Evolutionary conservation across 2,113 vertebrate species (phyloP), one percentile per base, ranked within the genome.

Genomic region (Ptyas mucosa): DNA sequence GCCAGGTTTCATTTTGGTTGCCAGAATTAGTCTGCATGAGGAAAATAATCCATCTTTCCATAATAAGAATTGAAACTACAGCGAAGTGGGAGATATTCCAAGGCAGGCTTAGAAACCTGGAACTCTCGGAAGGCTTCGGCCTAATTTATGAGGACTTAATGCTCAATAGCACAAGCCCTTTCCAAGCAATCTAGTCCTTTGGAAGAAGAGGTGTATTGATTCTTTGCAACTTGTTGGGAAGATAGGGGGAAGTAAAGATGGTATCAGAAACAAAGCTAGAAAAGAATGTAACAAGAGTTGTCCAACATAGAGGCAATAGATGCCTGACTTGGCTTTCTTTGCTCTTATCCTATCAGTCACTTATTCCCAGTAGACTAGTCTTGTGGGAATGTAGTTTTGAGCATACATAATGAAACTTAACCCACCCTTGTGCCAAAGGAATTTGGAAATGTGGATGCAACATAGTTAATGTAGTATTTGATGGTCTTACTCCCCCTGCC

Each of bases 41-140:
- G 90, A 94, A 95, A 94, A 95, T 95, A 96, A 95, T 90, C 93
- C 88, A 91, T 94, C 87, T 95, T 97, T 95, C 95, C 11, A 12
- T 94, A 95, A 91, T 91, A 94, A 91, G 64, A 91, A 18, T 92
- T 93, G 90, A 81, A 92, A 29, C 92, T 94, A 94, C 93, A 94
- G 93, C 91, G 86, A 89, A 69, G 92, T 29, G 90, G 93, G 89
- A 94, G 94, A 89, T 89, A 58, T 86, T 94, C 87, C 89, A 87
- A 93, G 57, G 8, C 8, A 81, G 34, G 75, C 18, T 10, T 81
- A 34, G 34, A 81, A 81, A 81, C 7, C 75, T 81, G 34, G 18
- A 81, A 81, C 75, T 43, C 18, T 20, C 21, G 18, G 34, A 81
- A 81, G 18, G 8, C 34, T 81, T 81, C 1, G 34, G 75, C 75